Evolutionary conservation across 1,140 invertebrate species (phyloP).

Genomic region (Drosophila virilis): DNA sequence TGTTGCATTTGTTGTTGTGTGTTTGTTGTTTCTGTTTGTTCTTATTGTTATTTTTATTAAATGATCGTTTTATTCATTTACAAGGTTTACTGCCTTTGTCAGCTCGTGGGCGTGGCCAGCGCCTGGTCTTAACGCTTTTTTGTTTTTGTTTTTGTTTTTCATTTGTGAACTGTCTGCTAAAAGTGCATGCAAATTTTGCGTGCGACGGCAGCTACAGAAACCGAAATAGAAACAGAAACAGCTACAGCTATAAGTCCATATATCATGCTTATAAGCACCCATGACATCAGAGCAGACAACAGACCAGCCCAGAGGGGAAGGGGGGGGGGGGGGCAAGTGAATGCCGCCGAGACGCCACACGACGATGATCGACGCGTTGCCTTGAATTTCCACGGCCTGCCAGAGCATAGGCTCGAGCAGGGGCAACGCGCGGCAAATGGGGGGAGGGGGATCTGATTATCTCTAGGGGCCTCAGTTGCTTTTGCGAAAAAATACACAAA

Average conservation of each 20-base stretch:
- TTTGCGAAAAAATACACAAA: constrained; percentile 31
- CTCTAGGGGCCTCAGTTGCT: constrained; percentile 35
- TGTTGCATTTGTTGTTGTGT: constrained; percentile 20
- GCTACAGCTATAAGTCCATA: constrained; percentile 30
- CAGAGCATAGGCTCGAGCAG: background rate
- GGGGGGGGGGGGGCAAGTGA: background rate
- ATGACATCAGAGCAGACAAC: constrained; percentile 44
- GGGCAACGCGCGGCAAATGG: background rate
- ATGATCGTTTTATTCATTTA: constrained; percentile 43
- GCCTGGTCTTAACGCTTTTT: constrained; percentile 30
- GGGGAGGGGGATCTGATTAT: background rate
- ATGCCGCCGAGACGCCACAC: constrained; percentile 26
- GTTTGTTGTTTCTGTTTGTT: constrained; percentile 15
- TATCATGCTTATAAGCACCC: constrained; percentile 50
- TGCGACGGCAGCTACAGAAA: constrained; percentile 41
- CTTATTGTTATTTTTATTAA: constrained; percentile 32
- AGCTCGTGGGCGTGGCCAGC: constrained; percentile 31
- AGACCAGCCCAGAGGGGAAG: background rate
- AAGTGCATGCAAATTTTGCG: constrained; percentile 57
- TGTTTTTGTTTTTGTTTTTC: constrained; percentile 10
- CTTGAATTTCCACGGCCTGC: constrained; percentile 48
- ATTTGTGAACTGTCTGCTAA: constrained; percentile 34
- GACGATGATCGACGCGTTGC: constrained; percentile 41
- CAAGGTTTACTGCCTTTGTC: constrained; percentile 39
- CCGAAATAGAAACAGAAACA: constrained; percentile 15